phyloP scores from a whole-genome alignment of 2,113 vertebrate genomes.

The Tinamus guttatus region DNA sequence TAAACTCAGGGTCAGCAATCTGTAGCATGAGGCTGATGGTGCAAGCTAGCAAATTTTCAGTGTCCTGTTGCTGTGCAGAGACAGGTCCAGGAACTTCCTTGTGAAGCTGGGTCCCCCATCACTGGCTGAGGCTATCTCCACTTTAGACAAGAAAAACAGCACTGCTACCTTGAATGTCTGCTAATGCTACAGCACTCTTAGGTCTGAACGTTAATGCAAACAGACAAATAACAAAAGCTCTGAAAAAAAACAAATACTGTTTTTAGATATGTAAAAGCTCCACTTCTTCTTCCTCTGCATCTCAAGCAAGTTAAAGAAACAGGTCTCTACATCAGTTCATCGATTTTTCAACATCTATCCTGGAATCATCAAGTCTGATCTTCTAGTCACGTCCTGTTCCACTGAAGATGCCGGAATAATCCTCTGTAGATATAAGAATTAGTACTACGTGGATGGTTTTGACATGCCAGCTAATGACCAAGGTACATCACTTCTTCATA shows the following conservation, averaged over 20 bases:
- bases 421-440: fast-evolving
- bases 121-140: background rate
- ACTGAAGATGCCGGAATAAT: background rate
- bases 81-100: background rate
- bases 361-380: background rate
- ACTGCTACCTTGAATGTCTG: background rate
- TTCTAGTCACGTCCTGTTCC: background rate
- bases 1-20: background rate
- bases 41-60: background rate
- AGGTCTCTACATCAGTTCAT: background rate
- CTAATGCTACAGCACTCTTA: background rate
- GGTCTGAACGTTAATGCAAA: background rate
- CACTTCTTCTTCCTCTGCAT: background rate
- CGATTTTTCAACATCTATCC: background rate
- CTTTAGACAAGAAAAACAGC: background rate
- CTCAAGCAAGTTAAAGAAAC: background rate
- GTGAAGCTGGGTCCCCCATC: background rate
- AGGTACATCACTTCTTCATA: background rate
- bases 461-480: fast-evolving
- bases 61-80: background rate
- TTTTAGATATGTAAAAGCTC: background rate
- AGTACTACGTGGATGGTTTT: fast-evolving
- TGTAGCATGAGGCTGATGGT: background rate
- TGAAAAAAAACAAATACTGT: background rate
- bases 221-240: background rate